A percentile compares a stretch with the other conserved stretches of the same genome.
Evolutionary conservation across 2,888 invertebrate genomes (phyloP).

Genomic region (Cataglyphis cursor): DNA sequence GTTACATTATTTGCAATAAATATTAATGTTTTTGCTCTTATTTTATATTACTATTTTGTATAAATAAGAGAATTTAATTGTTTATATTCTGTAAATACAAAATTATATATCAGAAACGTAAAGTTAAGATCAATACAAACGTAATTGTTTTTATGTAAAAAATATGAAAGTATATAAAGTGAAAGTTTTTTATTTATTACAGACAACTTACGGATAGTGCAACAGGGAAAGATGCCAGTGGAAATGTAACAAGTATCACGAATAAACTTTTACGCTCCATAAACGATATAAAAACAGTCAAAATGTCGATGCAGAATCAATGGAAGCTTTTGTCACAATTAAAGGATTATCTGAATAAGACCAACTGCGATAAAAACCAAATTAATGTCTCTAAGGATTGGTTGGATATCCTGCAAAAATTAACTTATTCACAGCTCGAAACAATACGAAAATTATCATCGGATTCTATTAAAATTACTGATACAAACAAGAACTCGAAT

Average conservation of each 20-base stretch:
- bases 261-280: slow-evolving; percentile 72
- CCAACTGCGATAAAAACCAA: slow-evolving; percentile 86
- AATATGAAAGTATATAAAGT: no score
- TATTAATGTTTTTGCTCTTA: no score
- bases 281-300: slow-evolving; percentile 75
- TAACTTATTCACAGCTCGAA: slow-evolving; percentile 83
- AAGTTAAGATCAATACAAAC: background rate
- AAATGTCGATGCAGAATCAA: slow-evolving; percentile 86
- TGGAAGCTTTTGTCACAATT: slow-evolving; percentile 87
- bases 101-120: background rate
- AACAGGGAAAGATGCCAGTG: slow-evolving; percentile 71
- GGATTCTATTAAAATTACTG: slow-evolving; percentile 18
- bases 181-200: slow-evolving; percentile 60
- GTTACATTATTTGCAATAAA: no score
- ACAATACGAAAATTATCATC: slow-evolving; percentile 74
- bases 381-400: slow-evolving; percentile 87
- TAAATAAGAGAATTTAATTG: no score
- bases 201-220: slow-evolving; percentile 77
- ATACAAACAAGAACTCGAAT: slow-evolving; percentile 9
- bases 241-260: slow-evolving; percentile 66
- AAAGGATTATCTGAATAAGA: slow-evolving; percentile 87
- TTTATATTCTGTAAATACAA: background rate
- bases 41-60: no score
- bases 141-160: background rate
- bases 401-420: slow-evolving; percentile 87